A percentile compares a stretch with the other conserved stretches of the same genome.
Conservation (phyloP, 92 coral and sea anemone genomes). For the Meandrina meandrites region DNA sequence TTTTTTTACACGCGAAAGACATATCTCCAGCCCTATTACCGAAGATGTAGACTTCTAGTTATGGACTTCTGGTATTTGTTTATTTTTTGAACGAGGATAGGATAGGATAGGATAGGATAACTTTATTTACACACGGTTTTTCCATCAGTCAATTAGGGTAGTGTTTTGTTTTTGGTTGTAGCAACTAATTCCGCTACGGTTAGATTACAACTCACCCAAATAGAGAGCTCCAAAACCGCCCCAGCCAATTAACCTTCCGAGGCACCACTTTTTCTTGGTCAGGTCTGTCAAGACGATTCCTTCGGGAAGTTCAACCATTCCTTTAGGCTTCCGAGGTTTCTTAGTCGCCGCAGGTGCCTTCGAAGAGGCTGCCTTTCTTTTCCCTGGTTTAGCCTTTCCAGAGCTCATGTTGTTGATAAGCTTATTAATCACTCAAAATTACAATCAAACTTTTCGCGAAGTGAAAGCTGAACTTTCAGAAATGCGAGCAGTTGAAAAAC, state of each 20-base stretch:
- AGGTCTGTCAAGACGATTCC: slow-evolving; percentile 84
- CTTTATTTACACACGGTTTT: too few species aligned
- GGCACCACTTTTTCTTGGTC: slow-evolving; percentile 79
- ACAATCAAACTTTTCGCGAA: background rate
- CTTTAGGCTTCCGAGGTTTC: slow-evolving; percentile 86
- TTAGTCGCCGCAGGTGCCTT: slow-evolving; percentile 67
- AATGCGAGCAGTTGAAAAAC: background rate
- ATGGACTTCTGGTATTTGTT: too few species aligned
- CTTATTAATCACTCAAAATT: background rate
- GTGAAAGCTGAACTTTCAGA: background rate
- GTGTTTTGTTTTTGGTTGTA: too few species aligned
- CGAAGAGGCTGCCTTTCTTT: slow-evolving; percentile 55
- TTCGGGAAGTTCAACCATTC: slow-evolving; percentile 84
- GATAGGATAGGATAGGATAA: too few species aligned
- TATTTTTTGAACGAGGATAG: too few species aligned
- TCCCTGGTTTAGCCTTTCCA: slow-evolving; percentile 52
- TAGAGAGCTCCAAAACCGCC: slow-evolving; percentile 99
- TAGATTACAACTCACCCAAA: slow-evolving; percentile 59
- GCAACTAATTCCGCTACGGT: background rate
- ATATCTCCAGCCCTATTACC: too few species aligned
- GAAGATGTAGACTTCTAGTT: too few species aligned
- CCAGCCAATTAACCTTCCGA: slow-evolving; percentile 93
- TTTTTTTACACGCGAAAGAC: too few species aligned
- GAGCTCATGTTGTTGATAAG: slow-evolving; percentile 69
- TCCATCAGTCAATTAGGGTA: too few species aligned